phyloP scores from a whole-genome alignment of 2,888 invertebrate genomes.

The Pseudanteris insignis region DNA sequence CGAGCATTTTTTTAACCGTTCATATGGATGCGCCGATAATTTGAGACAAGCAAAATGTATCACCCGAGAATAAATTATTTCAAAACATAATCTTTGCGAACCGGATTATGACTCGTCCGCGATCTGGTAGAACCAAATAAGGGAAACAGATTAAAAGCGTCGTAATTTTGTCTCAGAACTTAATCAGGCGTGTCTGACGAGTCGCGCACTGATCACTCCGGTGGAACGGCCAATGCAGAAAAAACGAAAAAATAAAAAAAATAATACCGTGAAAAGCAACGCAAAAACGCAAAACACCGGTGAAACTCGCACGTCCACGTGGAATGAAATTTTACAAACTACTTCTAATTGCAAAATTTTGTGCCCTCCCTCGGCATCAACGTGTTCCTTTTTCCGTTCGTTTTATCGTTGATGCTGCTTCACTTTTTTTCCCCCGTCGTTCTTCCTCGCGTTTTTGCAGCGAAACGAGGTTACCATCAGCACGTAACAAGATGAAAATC shows the following conservation, averaged over 20 bases:
- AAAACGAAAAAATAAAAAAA: background rate
- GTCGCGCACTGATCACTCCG: constrained; percentile 1
- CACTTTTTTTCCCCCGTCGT: constrained; percentile 2
- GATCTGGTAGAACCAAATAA: constrained; percentile 22
- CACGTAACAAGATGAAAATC: constrained; percentile 44
- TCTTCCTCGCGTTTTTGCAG: constrained; percentile 23
- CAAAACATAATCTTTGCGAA: constrained; percentile 22
- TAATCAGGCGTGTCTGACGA: constrained; percentile 26
- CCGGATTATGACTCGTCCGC: constrained; percentile 22
- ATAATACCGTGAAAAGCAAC: constrained; percentile 5
- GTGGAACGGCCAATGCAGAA: background rate
- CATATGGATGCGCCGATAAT: background rate
- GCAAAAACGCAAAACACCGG: constrained; percentile 1
- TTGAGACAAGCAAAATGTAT: constrained; percentile 18
- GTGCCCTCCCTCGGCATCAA: background rate
- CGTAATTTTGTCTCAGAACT: constrained; percentile 14
- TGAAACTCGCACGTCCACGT: too few species aligned
- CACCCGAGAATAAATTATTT: constrained; percentile 16
- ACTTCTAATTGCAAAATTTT: constrained; percentile 29
- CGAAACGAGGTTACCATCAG: constrained; percentile 40
- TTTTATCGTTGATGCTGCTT: background rate
- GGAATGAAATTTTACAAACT: constrained; percentile 25
- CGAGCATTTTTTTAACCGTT: background rate
- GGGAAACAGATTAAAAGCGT: constrained; percentile 31
- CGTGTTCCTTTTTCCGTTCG: constrained; percentile 1